Evolutionary conservation across 2,888 invertebrate species (phyloP).

Genomic region (Hirtodrosophila alboralis): DNA sequence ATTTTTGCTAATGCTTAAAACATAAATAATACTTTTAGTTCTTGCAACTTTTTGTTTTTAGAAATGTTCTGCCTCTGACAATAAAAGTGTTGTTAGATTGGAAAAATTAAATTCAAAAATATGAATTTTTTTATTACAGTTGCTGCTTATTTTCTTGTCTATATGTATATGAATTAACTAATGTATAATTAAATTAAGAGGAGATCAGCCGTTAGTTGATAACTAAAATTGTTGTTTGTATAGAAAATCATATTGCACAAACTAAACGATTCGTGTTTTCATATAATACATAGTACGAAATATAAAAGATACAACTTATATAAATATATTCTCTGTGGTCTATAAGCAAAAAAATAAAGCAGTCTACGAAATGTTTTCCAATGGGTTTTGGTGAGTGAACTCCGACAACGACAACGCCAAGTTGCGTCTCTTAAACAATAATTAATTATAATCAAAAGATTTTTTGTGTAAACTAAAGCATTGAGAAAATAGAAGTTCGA

Average conservation of each 20-base stretch:
- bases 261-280: slow-evolving; percentile 53
- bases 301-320: slow-evolving; percentile 48
- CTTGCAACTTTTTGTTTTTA: slow-evolving; percentile 37
- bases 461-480: slow-evolving; percentile 49
- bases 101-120: slow-evolving; percentile 47
- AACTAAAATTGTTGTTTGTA: slow-evolving; percentile 48
- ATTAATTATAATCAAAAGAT: slow-evolving; percentile 26
- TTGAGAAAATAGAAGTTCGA: slow-evolving; percentile 37
- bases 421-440: slow-evolving; percentile 43
- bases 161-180: slow-evolving; percentile 20
- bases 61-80: slow-evolving; percentile 44
- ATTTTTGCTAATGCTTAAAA: slow-evolving; percentile 69
- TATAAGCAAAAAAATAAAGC: slow-evolving; percentile 54
- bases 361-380: slow-evolving; percentile 73
- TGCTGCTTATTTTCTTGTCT: slow-evolving; percentile 35
- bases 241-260: slow-evolving; percentile 74
- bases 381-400: slow-evolving; percentile 69
- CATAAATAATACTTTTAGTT: slow-evolving; percentile 72
- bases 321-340: slow-evolving; percentile 33
- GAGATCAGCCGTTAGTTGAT: slow-evolving; percentile 80
- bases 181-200: slow-evolving; percentile 70
- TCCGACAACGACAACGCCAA: slow-evolving; percentile 20
- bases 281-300: slow-evolving; percentile 49
- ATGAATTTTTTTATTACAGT: slow-evolving; percentile 57
- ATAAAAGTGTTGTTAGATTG: slow-evolving; percentile 36